phyloP scores from a whole-genome alignment of 2,888 invertebrate species.

The Temnothorax rugatulus region DNA sequence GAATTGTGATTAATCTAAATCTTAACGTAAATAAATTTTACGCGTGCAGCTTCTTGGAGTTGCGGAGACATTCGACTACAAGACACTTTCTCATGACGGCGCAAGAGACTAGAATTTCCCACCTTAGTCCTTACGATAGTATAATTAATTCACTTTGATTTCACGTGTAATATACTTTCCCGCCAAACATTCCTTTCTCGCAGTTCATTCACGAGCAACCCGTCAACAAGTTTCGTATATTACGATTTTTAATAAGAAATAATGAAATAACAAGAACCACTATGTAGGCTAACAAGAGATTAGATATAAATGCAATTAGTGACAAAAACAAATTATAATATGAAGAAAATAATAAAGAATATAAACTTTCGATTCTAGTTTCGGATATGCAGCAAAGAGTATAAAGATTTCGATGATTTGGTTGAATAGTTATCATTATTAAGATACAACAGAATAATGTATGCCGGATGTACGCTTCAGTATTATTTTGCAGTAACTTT shows the following conservation, averaged over 20 bases:
- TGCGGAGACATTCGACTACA: background rate
- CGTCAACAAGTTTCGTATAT: background rate
- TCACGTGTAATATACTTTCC: conserved; percentile 18
- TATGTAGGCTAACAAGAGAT: background rate
- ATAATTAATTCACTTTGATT: conserved; percentile 27
- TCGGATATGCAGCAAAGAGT: too few relatives aligned
- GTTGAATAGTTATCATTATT: background rate
- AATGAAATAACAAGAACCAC: background rate
- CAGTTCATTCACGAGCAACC: background rate
- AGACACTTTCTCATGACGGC: conserved; percentile 23
- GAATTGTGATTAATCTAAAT: background rate
- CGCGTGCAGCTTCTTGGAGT: background rate
- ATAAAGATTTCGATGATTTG: background rate
- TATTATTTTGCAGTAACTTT: background rate
- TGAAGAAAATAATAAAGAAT: background rate
- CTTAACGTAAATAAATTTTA: conserved; percentile 5
- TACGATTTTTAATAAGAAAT: background rate
- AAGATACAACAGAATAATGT: too few relatives aligned
- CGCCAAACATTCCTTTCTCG: conserved; percentile 3
- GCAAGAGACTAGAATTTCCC: conserved; percentile 1
- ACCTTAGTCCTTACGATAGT: background rate
- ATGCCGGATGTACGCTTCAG: background rate
- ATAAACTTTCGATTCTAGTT: background rate
- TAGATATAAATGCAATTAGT: background rate
- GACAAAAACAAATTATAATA: conserved; percentile 2